phyloP scores from a whole-genome alignment of 2,888 invertebrate genomes.

The Sesamia inferens region DNA sequence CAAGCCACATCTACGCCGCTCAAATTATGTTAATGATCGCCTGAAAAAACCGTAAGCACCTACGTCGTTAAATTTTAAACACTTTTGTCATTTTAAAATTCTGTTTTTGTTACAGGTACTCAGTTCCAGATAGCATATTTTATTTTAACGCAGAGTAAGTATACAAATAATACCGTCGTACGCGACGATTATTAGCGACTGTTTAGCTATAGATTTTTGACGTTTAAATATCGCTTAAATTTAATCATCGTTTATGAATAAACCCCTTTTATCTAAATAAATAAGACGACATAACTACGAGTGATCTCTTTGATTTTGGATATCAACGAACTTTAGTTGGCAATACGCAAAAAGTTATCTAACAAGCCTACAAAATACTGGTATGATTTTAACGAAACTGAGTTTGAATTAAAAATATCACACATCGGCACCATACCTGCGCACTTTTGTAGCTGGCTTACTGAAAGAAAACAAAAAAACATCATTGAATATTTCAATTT shows the following conservation, averaged over 20 bases:
- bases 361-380: conserved; percentile 70
- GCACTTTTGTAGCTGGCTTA: conserved; percentile 47
- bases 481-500: conserved; percentile 37
- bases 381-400: conserved; percentile 75
- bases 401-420: conserved; percentile 70
- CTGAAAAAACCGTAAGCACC: conserved; percentile 75
- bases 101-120: conserved; percentile 82
- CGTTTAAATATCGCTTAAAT: too few species aligned
- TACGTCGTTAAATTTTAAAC: conserved; percentile 77
- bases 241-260: too few species aligned
- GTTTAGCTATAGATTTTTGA: too few species aligned
- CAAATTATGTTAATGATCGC: conserved; percentile 78
- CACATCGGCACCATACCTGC: conserved; percentile 46
- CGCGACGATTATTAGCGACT: conserved; percentile 36
- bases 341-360: conserved; percentile 74
- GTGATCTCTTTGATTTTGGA: conserved; percentile 72
- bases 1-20: conserved; percentile 71
- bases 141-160: conserved; percentile 54
- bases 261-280: conserved; percentile 73
- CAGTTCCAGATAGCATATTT: conserved; percentile 56
- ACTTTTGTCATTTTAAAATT: conserved; percentile 65
- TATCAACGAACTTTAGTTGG: conserved; percentile 68
- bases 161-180: conserved; percentile 64
- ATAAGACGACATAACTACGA: conserved; percentile 68
- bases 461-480: conserved; percentile 36